phyloP scores from a whole-genome alignment of 2,888 invertebrate species.

The Meta bourneti region DNA sequence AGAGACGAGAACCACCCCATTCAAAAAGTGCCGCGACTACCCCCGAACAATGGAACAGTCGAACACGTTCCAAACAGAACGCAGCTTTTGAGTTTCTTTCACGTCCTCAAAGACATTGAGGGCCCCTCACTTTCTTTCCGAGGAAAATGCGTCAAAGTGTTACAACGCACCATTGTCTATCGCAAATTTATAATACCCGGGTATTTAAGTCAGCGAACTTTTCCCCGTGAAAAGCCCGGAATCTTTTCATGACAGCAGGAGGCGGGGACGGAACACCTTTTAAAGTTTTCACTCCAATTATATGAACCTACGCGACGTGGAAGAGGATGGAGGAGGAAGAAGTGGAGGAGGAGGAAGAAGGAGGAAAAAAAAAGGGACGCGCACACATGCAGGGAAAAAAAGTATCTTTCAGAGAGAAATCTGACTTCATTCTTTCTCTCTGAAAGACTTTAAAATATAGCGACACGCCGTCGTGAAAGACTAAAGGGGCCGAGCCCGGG shows the following conservation, averaged over 20 bases:
- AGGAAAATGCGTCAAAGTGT: too few species aligned
- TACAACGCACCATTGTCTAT: not conserved
- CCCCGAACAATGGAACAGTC: too few species aligned
- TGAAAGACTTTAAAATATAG: slow-evolving; percentile 73
- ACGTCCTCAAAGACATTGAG: too few species aligned
- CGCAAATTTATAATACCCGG: not conserved
- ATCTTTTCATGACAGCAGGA: too few species aligned
- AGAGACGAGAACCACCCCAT: too few species aligned
- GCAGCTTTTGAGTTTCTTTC: too few species aligned
- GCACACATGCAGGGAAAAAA: not conserved
- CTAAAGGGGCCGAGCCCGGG: slow-evolving; percentile 9
- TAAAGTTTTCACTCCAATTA: slow-evolving; percentile 47
- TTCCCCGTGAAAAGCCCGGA: not conserved
- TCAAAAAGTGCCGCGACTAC: too few species aligned
- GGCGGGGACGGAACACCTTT: slow-evolving; percentile 30
- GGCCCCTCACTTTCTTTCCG: too few species aligned
- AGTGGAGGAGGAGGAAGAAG: not conserved
- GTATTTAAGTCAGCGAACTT: not conserved
- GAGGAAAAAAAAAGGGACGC: not conserved
- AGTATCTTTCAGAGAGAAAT: slow-evolving; percentile 31
- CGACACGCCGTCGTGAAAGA: slow-evolving; percentile 69
- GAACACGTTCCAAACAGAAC: too few species aligned
- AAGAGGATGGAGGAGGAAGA: not conserved
- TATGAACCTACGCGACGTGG: not conserved
- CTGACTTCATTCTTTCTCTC: slow-evolving; percentile 60